Base-by-base conservation (phyloP, 2,888 invertebrate species). In the Himalopsyche tibetana region DNA sequence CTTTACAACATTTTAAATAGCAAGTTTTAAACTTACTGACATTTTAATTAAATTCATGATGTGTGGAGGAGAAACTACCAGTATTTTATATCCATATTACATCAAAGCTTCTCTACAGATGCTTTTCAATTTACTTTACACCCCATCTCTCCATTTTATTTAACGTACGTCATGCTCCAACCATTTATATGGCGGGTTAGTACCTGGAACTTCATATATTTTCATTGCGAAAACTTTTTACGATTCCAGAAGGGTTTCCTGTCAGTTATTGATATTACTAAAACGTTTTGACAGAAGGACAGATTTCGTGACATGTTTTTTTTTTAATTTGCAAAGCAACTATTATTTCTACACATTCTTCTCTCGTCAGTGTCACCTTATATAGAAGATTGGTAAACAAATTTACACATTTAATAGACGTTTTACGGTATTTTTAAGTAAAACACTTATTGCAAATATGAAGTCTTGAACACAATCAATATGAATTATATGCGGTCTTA, bases 31-130 rank as follows among this genome's bases (percentile, higher is more conserved):
- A 51, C 15, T 15, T 15, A 51, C 12, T 15, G 15, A 3, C 4
- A 19, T 63, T 63, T 19, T 63, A 19, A 8, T 19, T 63, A 19
- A 19, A 63, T 19, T 19, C 63, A 3, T 63, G n/a, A 63, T 63
- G 63, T 63, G 28, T 19, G 5, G 19, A 1, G 11, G 38, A 15
- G 12, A 36, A 38, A 36, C 19, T 74, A 36, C 11, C 28, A 69
- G n/a, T 12, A 36, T 74, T 74, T 74, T 36, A 74, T 74, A 74
- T 74, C 38, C 36, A 74, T 74, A 36, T 38, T 74, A 36, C 36
- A 74, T 74, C 74, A 74, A 74, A 74, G 74, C 74, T 74, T 74
- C 11, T 12, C 36, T 74, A 15, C 36, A 36, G 74, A 74, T 36
- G 36, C 74, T 36, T 74, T 74, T 28, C 74, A 74, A 36, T 74